Percentiles rank a stretch among this genome's conserved stretches.
These are phyloP conservation scores for fruit fly (Drosophila melanogaster) DNA, from an alignment of 1,140 invertebrate genomes.

Conservation along the genomic window DNA sequence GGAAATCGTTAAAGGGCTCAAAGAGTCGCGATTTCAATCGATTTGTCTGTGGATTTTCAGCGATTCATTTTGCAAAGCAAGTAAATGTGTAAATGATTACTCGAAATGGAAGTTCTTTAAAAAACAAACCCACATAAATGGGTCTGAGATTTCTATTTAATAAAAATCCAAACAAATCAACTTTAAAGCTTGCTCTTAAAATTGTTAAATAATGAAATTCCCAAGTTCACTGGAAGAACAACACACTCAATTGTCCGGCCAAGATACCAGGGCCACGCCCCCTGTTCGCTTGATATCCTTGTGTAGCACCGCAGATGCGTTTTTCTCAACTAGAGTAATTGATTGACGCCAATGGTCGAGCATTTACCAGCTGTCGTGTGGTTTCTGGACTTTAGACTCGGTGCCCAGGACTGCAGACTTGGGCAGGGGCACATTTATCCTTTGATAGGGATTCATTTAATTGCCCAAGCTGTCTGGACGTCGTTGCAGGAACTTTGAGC, in stretches of 20 bases:
- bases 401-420: background rate
- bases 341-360: constrained; percentile 46
- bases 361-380: constrained; percentile 26
- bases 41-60: constrained; percentile 4
- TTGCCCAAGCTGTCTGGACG: constrained; percentile 6
- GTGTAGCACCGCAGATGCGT: constrained; percentile 20
- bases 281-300: constrained; percentile 1
- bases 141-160: too few relatives aligned
- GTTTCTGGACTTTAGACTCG: background rate
- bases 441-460: constrained; percentile 39
- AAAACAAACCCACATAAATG: too few relatives aligned
- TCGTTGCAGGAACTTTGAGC: constrained; percentile 14
- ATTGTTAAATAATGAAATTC: too few relatives aligned
- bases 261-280: constrained; percentile 3
- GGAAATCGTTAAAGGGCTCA: constrained; percentile 3
- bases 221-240: background rate
- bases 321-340: constrained; percentile 40
- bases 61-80: background rate
- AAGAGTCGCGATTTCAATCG: constrained; percentile 6
- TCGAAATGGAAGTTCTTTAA: too few relatives aligned
- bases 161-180: too few relatives aligned
- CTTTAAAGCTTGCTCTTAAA: background rate
- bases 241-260: constrained; percentile 3
- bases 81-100: background rate
- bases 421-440: background rate